Percentiles rank a stretch among this genome's conserved stretches.
phyloP scores from a whole-genome alignment of 1,140 invertebrate species.

The Cryptotermes secundus region DNA sequence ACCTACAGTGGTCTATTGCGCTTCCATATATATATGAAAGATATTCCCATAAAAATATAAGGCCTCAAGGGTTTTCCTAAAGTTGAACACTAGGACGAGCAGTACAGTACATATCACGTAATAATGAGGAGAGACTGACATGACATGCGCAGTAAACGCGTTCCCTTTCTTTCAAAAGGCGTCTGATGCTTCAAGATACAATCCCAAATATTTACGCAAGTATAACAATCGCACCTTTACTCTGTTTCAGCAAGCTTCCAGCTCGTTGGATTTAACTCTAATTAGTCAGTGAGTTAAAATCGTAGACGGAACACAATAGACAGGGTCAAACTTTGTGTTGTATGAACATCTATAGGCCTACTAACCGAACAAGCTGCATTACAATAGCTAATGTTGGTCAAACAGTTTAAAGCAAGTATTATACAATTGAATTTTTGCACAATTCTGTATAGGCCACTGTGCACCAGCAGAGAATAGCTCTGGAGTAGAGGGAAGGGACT shows the following conservation, averaged over 20 bases:
- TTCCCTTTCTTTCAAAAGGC: too few species aligned
- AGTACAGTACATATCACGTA: too few species aligned
- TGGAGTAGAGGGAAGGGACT: background rate
- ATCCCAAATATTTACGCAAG: background rate
- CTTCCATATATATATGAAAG: too few species aligned
- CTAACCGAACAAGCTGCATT: background rate
- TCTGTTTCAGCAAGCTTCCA: background rate
- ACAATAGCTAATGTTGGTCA: slow-evolving; percentile 17
- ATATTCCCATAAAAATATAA: too few species aligned
- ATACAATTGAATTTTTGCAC: slow-evolving; percentile 13
- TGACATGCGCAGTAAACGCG: too few species aligned
- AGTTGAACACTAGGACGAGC: too few species aligned
- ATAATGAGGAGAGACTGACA: too few species aligned
- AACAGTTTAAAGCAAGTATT: slow-evolving; percentile 1
- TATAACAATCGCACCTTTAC: background rate
- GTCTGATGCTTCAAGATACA: too few species aligned
- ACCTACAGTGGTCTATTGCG: too few species aligned
- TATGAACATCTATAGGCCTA: background rate
- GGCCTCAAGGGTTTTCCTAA: too few species aligned
- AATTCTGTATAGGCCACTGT: slow-evolving; percentile 1
- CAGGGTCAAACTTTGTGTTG: background rate
- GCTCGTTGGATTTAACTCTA: background rate
- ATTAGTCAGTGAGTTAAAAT: background rate
- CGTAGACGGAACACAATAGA: background rate
- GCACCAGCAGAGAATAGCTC: background rate